Evolutionary conservation across 2,113 vertebrate species (phyloP), one percentile per base, ranked within the genome.

Genomic region (Halichoeres trimaculatus): DNA sequence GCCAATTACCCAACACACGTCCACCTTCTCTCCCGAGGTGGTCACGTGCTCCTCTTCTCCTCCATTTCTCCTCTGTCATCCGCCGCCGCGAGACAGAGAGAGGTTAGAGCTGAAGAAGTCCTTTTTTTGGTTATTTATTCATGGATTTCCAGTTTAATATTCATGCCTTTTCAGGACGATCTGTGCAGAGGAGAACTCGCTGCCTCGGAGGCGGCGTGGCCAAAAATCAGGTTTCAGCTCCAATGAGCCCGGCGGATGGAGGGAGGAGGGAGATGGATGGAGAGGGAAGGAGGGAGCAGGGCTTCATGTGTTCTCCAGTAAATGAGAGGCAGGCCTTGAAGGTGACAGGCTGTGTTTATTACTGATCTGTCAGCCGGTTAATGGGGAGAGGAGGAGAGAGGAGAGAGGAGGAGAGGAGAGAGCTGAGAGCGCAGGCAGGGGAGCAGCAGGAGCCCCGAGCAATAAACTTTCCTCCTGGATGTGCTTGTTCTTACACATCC

Each of bases 341-440:
- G 92, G 91, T 93, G 93, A 93, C 93, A 91, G 93, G 89, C 88
- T 92, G 93, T 93, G 93, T 95, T 95, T 94, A 94, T 95, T 94
- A 94, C 91, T 89, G 93, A 93, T 94, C 93, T 94, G 91, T 94
- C 93, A 94, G 89, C 89, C 91, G 86, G 91, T 92, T 93, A 94
- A 94, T 94, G 89, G 91, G 89, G 86, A 93, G 88, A 87, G 84
- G 78, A 88, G 86, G 83, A 11, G 84, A 85, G 85, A 78, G 50
- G 86, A 83, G 87, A 78, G 81, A 76, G 55, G 62, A 67, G 81
- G 81, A 74, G 80, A 80, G 90, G 68, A 78, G 89, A 89, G 87
- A 84, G 78, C 75, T 78, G 68, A 81, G 78, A 76, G 85, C 78
- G 66, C 77, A 82, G 67, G 54, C 73, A 83, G 78, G 70, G 74